Evolutionary conservation across 2,888 invertebrate species (phyloP).

Genomic region (Leistus spinibarbis): DNA sequence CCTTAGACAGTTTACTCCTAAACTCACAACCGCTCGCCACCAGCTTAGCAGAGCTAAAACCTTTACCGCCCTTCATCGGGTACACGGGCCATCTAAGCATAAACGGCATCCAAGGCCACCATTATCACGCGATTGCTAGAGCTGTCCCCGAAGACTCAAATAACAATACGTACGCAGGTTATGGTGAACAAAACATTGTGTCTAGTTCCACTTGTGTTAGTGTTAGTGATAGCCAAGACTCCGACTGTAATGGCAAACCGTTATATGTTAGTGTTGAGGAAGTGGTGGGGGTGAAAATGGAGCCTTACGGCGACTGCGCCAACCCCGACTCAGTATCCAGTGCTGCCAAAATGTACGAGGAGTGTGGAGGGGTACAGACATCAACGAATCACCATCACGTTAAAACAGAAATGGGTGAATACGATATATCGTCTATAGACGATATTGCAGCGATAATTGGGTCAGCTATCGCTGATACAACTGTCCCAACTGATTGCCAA

Average conservation of each 20-base stretch:
- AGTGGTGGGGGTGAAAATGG: conserved; percentile 55
- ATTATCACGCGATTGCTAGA: conserved; percentile 84
- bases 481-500: conserved; percentile 70
- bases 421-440: conserved; percentile 78
- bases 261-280: conserved; percentile 61
- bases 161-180: conserved; percentile 59
- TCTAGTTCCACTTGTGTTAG: conserved; percentile 73
- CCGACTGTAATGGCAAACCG: conserved; percentile 58
- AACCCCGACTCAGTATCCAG: conserved; percentile 65
- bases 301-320: conserved; percentile 57
- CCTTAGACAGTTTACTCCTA: conserved; percentile 70
- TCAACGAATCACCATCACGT: conserved; percentile 55
- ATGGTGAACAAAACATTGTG: conserved; percentile 72
- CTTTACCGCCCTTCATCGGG: conserved; percentile 84
- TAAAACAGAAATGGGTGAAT: conserved; percentile 64
- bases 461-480: conserved; percentile 87
- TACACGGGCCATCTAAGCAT: conserved; percentile 86
- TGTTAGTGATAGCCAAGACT: conserved; percentile 62
- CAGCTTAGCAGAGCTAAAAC: conserved; percentile 81
- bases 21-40: conserved; percentile 64
- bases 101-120: conserved; percentile 86
- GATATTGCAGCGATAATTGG: conserved; percentile 88
- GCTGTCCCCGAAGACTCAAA: conserved; percentile 76
- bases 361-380: conserved; percentile 54
- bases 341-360: conserved; percentile 58